Conservation (phyloP, 2,797 vertebrate species). For the Acanthurus lineatus region DNA sequence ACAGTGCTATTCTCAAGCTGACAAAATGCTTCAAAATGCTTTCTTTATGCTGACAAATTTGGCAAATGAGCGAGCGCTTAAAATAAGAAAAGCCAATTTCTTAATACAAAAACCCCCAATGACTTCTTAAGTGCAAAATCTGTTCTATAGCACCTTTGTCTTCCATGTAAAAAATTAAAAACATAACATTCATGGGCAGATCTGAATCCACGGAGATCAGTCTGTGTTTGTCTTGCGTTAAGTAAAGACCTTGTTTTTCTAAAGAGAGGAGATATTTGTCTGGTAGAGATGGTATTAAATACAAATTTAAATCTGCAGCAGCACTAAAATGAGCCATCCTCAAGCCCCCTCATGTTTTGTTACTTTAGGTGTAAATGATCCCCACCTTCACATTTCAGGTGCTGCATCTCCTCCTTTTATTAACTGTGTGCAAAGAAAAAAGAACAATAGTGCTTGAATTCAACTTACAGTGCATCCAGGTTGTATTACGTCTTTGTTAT, state of each 20-base stretch:
- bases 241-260: neutral
- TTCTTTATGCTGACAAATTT: conserved; percentile 64
- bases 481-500: conserved; percentile 30
- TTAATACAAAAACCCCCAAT: conserved; percentile 6
- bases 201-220: conserved; percentile 7
- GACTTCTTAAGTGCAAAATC: conserved; percentile 14
- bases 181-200: conserved; percentile 34
- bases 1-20: conserved; percentile 53
- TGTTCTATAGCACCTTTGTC: conserved; percentile 21
- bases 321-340: neutral
- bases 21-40: conserved; percentile 59
- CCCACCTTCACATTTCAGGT: conserved; percentile 11
- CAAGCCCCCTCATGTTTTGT: conserved; percentile 7
- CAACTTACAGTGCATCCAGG: conserved; percentile 14
- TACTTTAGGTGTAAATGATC: conserved; percentile 29
- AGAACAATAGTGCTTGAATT: conserved; percentile 8
- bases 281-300: conserved; percentile 16
- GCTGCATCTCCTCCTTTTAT: conserved; percentile 10
- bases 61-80: conserved; percentile 42
- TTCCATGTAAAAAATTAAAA: conserved; percentile 16
- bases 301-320: neutral
- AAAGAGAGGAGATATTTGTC: neutral
- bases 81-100: conserved; percentile 46
- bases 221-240: conserved; percentile 18
- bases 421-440: conserved; percentile 16